phyloP scores from a whole-genome alignment of 2,113 vertebrate genomes.

The Phyllostomus hastatus region DNA sequence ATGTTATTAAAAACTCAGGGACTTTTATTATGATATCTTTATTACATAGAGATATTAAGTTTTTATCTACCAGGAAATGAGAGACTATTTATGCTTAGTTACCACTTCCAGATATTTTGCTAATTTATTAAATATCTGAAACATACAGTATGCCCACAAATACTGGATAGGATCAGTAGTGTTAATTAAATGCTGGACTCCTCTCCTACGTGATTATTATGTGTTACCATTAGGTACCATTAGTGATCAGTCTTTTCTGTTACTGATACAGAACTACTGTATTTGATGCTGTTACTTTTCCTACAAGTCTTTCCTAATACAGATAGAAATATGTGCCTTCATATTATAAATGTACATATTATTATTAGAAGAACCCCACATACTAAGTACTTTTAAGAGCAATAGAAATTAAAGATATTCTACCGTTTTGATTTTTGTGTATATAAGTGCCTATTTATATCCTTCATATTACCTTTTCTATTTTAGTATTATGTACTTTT shows the following conservation, averaged over 20 bases:
- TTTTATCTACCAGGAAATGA: background rate
- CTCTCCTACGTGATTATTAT: background rate
- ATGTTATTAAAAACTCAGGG: constrained; percentile 5
- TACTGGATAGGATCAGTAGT: background rate
- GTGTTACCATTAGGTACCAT: background rate
- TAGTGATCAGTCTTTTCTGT: background rate
- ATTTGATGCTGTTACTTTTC: background rate
- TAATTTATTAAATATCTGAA: background rate
- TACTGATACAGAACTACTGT: background rate
- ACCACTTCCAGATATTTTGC: background rate
- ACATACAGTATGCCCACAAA: background rate
- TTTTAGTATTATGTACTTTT: background rate
- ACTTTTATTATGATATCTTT: background rate
- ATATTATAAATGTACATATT: background rate
- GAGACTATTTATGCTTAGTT: background rate
- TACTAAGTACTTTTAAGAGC: background rate
- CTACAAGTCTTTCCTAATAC: background rate
- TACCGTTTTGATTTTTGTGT: background rate
- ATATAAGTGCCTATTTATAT: background rate
- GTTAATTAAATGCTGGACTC: background rate
- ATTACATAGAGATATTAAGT: background rate
- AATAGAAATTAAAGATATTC: background rate
- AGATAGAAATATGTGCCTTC: background rate
- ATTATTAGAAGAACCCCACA: background rate
- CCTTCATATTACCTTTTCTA: background rate